Conservation (phyloP, 2,888 invertebrate species). For the Leptopterna dolabrata region DNA sequence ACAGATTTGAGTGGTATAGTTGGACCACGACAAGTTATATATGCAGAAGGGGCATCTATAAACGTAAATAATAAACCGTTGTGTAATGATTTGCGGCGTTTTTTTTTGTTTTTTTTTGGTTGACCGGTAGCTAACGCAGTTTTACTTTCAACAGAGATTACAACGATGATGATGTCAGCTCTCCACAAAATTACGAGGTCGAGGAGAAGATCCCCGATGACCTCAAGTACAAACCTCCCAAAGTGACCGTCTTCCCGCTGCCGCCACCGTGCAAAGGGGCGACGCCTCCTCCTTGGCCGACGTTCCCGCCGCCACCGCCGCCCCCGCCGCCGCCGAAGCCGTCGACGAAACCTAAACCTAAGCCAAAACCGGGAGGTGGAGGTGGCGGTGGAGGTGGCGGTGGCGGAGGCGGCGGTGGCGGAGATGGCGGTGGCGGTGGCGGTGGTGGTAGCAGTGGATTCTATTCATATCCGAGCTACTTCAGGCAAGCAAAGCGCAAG, state of each 20-base stretch:
- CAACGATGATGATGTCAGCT: conserved; percentile 31
- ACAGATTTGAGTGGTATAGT: no score
- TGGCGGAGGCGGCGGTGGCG: background rate
- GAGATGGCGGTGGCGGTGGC: background rate
- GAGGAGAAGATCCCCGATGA: conserved; percentile 57
- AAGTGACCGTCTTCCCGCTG: conserved; percentile 56
- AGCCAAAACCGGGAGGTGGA: background rate
- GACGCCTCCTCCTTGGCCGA: conserved; percentile 41
- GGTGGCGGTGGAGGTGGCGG: background rate
- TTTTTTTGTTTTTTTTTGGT: no score
- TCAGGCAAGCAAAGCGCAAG: background rate
- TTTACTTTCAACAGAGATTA: no score
- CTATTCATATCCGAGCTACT: background rate
- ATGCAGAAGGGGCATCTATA: no score
- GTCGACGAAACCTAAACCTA: background rate
- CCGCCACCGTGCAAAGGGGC: conserved; percentile 56
- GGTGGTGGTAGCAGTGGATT: background rate
- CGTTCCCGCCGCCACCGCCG: conserved; percentile 49
- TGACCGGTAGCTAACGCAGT: no score
- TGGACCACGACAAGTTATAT: no score
- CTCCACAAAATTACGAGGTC: conserved; percentile 51
- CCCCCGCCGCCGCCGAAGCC: conserved; percentile 36
- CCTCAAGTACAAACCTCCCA: conserved; percentile 52
- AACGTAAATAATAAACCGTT: no score
- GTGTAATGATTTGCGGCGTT: no score